Base-by-base conservation (phyloP, 1,140 invertebrate genomes). In the Drosophila ercepeae region DNA sequence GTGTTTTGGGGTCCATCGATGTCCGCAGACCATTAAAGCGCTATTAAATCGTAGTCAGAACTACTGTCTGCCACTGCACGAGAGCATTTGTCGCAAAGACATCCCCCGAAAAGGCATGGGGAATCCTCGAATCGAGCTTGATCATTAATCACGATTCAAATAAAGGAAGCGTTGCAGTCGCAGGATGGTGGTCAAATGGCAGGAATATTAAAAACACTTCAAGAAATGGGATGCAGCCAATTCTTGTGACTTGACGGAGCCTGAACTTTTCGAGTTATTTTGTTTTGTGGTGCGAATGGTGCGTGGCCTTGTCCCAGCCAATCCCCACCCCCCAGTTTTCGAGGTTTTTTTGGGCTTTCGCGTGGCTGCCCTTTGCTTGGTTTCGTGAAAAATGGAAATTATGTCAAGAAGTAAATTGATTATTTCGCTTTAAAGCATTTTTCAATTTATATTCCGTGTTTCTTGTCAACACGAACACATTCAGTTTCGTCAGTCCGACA, bases 401-500 rank as follows among this genome's bases (percentile, higher is more conserved):
- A 89, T 90, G 89, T 90, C 89, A 90, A 83, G 78, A 90, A 89
- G 89, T 89, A 90, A 90, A 90, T 90, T 90, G 89, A 90, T 90
- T 90, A 90, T 89, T 90, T 89, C 84, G 89, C 89, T 90, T 90
- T 89, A 89, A 89, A 90, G 81, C 81, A 89, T 83, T 90, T 89
- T 90, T 90, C 84, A 88, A 83, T 90, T 90, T 90, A 88, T 88
- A 88, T 88, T 88, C 82, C 82, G 82, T 88, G 82, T 88, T 82
- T 64, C 82, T 88, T 88, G 82, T 88, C 82, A 86, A 81, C 81
- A 86, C 81, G 76, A 86, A 77, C 68, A 86, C 81, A 86, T 71
- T 81, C 78, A 59, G 78, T 76, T 81, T 68, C 78, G 78, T 68
- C 78, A 82, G 52, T 42, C 60, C 27, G 55, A 54, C 57, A 81